Evolutionary conservation across 37 sponge, comb jelly and placozoan genomes (phyloP), one percentile per base, ranked within the genome.

Genomic region (Chondrosia reniformis): DNA sequence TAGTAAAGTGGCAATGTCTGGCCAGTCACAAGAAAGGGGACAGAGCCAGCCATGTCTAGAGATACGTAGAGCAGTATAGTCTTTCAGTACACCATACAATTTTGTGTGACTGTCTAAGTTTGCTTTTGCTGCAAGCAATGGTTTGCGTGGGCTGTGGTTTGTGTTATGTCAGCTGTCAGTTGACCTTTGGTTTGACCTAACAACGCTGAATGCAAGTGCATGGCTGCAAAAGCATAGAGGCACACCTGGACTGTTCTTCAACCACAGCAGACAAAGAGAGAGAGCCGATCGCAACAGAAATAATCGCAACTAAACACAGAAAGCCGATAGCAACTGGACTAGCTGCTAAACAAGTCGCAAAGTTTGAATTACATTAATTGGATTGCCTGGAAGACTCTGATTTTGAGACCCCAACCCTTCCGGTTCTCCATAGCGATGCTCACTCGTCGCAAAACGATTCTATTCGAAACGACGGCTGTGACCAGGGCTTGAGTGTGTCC

Each of bases 271-370:
- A 49, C 54, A 17, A 49, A 49, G 54, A 49, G 54, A 49, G 54
- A 49, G 54, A 49, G 54, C 54, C 54, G 54, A 49, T 49, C 54
- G 54, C 54, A 49, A n/a, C 54, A 49, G 54, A 17, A 49, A 17
- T 49, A 49, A 49, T 15, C 54, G 54, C 54, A 49, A 49, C 15
- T 15, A 49, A 49, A 17, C 54, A 49, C 54, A 49, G 54, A 49
- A 49, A 49, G 54, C 54, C 54, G 54, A 49, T 49, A 19, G 54
- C 54, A 49, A 49, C 54, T 49, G 54, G 54, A 49, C 54, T 49
- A 49, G 54, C 54, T 49, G 54, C 54, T 49, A 49, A 49, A 49
- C 54, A 49, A 17, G 54, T 49, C 54, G 54, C 54, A 12, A 49
- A 49, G 54, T 49, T 49, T 49, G 54, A 49, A 49, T 49, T 49